Base-by-base conservation (phyloP, 1,140 invertebrate genomes). In the Drosophila mojavensis region DNA sequence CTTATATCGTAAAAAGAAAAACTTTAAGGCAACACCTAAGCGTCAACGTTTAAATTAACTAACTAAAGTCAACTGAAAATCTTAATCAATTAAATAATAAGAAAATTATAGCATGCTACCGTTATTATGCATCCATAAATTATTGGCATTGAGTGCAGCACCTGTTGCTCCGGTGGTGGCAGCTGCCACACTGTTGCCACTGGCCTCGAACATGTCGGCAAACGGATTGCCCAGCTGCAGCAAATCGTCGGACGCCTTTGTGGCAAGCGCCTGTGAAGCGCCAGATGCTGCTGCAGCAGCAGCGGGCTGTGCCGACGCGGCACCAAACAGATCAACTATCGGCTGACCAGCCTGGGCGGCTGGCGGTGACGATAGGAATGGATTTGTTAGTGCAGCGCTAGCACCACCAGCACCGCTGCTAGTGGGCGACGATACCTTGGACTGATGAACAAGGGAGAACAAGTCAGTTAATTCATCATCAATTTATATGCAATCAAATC, bases 201-300 rank as follows among this genome's bases (percentile, higher is more conserved):
- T 92, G 45, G 93, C 93, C 53, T 94, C 94, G 91, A 97, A 97
- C 93, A 97, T 97, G 90, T 98, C 97, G 36, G 96, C 96, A 92
- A 98, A 98, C 24, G 98, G 98, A 94, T 98, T 98, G 51, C 95
- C 96, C 75, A 98, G 93, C 86, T 97, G 96, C 39, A 98, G 94
- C 66, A 98, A 93, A 93, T 98, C 98, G 88, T 98, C 97, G 6
- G 97, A 97, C 24, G 97, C 96, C 93, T 96, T 97, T 92, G 92
- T 93, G 30, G 92, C 75, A 74, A 82, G 41, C 75, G 82, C 75
- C 28, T 75, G 77, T n/a, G 81, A 69, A 61, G 85, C 79, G 65
- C 54, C 79, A 85, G 71, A 78, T 84, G 91, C 79, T 88, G 71
- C 84, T 84, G 91, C 83, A 75, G 89, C 78, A 69, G 92, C 82